phyloP scores from a whole-genome alignment of 2,888 invertebrate genomes.

The Sycophila texana region DNA sequence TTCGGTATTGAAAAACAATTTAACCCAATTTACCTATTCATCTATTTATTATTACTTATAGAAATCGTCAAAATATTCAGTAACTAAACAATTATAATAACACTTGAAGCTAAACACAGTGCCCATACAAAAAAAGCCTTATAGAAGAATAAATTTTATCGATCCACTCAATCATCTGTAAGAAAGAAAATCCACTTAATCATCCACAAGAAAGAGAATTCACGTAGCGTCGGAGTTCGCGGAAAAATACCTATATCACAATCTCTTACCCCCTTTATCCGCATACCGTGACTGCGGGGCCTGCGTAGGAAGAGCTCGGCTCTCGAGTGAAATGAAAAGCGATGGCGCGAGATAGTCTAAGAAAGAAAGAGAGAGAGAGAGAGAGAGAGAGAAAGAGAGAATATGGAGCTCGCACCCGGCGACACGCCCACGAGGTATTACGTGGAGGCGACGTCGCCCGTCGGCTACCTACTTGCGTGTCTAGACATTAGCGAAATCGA shows the following conservation, averaged over 20 bases:
- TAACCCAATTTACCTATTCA: too few relatives aligned
- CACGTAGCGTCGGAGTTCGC: not conserved
- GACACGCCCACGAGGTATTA: conserved; percentile 48
- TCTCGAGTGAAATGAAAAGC: conserved; percentile 16
- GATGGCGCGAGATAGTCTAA: not conserved
- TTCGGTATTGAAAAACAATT: too few relatives aligned
- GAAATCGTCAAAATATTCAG: too few relatives aligned
- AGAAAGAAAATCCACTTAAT: too few relatives aligned
- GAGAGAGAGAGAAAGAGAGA: not conserved
- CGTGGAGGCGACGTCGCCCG: conserved; percentile 15
- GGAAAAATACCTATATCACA: not conserved
- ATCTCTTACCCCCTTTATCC: not conserved
- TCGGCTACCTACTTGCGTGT: conserved; percentile 25
- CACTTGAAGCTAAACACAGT: too few relatives aligned
- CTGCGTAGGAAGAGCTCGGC: not conserved
- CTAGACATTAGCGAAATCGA: not conserved
- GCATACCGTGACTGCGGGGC: not conserved
- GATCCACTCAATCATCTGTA: too few relatives aligned
- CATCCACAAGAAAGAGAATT: too few relatives aligned
- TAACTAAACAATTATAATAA: too few relatives aligned
- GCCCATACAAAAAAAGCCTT: too few relatives aligned
- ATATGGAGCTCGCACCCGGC: not conserved
- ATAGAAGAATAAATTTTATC: too few relatives aligned
- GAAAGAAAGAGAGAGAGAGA: too few relatives aligned
- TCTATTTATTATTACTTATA: too few relatives aligned